Conservation (phyloP, 2,113 vertebrate genomes). For the Poecile atricapillus region DNA sequence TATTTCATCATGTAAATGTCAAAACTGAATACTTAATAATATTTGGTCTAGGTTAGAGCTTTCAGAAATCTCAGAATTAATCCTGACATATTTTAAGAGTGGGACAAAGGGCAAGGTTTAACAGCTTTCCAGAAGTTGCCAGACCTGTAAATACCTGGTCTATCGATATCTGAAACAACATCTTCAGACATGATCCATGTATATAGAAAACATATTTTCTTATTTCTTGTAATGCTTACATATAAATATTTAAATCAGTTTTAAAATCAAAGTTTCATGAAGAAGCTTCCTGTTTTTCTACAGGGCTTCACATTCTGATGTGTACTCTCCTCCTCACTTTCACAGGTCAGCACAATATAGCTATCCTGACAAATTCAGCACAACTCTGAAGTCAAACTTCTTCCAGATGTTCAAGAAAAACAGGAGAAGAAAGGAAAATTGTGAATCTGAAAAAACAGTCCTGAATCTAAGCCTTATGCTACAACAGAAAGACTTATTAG, state of each 20-base stretch:
- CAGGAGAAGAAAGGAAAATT: background rate
- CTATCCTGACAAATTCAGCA: background rate
- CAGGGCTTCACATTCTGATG: background rate
- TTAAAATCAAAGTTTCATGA: background rate
- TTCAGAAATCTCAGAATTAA: background rate
- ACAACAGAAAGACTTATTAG: background rate
- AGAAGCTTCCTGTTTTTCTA: background rate
- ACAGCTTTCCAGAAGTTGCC: background rate
- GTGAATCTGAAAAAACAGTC: fast-evolving
- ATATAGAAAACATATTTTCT: background rate
- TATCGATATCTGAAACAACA: background rate
- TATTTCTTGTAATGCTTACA: background rate
- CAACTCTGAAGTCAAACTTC: background rate
- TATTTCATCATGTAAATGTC: background rate
- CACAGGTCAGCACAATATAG: background rate
- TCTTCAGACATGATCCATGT: background rate
- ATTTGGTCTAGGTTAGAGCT: background rate
- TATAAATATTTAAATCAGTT: background rate
- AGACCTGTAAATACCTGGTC: background rate
- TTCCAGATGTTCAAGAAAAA: background rate
- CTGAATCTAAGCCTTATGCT: background rate
- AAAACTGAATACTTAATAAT: background rate
- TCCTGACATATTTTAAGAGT: background rate
- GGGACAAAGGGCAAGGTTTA: background rate
- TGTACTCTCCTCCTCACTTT: background rate